Conservation (phyloP, 2,888 invertebrate genomes). For the Bombylius major region DNA sequence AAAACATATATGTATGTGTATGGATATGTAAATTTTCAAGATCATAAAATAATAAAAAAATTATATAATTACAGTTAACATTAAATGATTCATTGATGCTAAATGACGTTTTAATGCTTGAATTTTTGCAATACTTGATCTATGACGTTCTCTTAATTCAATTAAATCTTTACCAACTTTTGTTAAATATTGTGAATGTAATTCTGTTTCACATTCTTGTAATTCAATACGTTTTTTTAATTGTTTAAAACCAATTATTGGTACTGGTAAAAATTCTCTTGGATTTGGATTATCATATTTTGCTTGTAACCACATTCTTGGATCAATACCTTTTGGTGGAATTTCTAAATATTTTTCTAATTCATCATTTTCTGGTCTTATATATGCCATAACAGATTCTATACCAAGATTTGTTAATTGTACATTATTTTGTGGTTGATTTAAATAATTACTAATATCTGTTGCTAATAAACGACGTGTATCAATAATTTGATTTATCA, state of each 20-base stretch:
- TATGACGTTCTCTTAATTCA: slow-evolving; percentile 67
- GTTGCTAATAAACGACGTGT: slow-evolving; percentile 57
- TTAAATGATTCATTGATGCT: slow-evolving; percentile 68
- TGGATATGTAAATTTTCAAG: too few relatives aligned
- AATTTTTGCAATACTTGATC: slow-evolving; percentile 65
- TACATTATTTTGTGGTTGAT: slow-evolving; percentile 55
- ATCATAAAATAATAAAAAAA: too few relatives aligned
- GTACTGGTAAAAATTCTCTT: slow-evolving; percentile 79
- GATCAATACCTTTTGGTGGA: slow-evolving; percentile 87
- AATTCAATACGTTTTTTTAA: slow-evolving; percentile 67
- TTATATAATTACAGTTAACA: slow-evolving; percentile 51
- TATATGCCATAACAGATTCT: slow-evolving; percentile 55
- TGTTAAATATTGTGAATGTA: slow-evolving; percentile 69
- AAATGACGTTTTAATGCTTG: slow-evolving; percentile 71
- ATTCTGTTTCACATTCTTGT: slow-evolving; percentile 70
- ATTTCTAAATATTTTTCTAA: slow-evolving; percentile 78
- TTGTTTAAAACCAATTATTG: slow-evolving; percentile 82
- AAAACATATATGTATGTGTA: too few relatives aligned
- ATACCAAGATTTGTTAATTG: slow-evolving; percentile 64
- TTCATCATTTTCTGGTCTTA: slow-evolving; percentile 64
- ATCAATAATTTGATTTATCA: slow-evolving; percentile 47
- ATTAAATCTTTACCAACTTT: slow-evolving; percentile 66
- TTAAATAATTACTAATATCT: slow-evolving; percentile 56
- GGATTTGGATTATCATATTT: slow-evolving; percentile 92
- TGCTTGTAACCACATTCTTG: slow-evolving; percentile 90